A percentile compares a stretch with the other conserved stretches of the same genome.
These are phyloP conservation scores for Psophia crepitans DNA, from an alignment of 2,113 vertebrate species.

Conservation along the genomic window DNA sequence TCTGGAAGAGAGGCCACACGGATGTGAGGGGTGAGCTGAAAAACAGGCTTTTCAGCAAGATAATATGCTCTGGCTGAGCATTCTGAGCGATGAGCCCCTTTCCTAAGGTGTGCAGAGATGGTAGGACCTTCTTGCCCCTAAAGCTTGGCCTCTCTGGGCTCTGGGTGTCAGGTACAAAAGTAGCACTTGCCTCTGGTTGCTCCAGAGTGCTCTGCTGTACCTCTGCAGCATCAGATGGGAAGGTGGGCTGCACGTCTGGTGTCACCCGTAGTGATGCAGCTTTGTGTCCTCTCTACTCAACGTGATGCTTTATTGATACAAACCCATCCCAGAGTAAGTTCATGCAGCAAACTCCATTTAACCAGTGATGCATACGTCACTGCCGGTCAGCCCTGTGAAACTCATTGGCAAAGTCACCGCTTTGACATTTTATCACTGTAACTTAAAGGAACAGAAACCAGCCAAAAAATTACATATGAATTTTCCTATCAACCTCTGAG, in stretches of 20 bases:
- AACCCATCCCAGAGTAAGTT: not conserved
- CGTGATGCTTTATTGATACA: rapidly evolving
- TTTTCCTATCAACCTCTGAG: not conserved
- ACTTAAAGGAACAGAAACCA: not conserved
- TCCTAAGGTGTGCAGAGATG: not conserved
- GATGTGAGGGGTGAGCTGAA: not conserved
- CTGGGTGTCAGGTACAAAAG: not conserved
- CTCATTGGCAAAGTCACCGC: not conserved
- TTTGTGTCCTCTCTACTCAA: not conserved
- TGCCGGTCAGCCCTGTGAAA: not conserved
- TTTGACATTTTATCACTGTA: not conserved
- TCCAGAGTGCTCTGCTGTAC: not conserved
- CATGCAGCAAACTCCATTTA: not conserved
- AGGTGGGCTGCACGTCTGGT: not conserved
- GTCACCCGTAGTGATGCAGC: not conserved
- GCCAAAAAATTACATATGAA: not conserved
- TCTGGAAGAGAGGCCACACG: not conserved
- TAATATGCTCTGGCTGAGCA: not conserved
- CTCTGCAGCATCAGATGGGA: not conserved
- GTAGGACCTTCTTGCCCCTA: not conserved
- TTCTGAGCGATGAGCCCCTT: not conserved
- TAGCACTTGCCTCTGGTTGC: not conserved
- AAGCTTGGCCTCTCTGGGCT: not conserved
- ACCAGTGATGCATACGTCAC: not conserved
- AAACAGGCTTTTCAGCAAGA: not conserved